Percentiles rank a stretch among this genome's conserved stretches.
Evolutionary conservation across 2,113 vertebrate genomes (phyloP).

Genomic region (Psammodynastes pulverulentus): DNA sequence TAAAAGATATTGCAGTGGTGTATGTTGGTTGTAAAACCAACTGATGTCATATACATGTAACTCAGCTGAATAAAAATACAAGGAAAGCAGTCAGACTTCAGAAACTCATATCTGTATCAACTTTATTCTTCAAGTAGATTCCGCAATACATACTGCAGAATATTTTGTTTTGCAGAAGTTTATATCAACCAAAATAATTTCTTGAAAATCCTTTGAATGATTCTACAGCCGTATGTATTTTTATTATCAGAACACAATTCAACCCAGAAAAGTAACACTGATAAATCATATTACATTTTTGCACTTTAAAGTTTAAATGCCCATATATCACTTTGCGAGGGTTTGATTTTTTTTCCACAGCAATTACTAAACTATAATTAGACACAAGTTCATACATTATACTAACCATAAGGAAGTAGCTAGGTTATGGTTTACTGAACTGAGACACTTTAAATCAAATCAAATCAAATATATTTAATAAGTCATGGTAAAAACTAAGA

Average conservation of each 20-base stretch:
- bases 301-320: neutral
- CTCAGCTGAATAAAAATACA: neutral
- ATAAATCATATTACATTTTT: neutral
- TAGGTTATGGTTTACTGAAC: neutral
- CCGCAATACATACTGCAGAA: neutral
- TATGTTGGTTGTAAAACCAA: too few relatives aligned
- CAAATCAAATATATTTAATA: neutral
- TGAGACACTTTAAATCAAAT: neutral
- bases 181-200: neutral
- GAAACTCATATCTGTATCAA: neutral
- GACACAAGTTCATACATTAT: neutral
- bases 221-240: neutral
- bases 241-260: neutral
- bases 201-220: neutral
- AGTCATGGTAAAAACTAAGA: neutral
- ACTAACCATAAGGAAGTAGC: neutral
- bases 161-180: neutral
- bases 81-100: neutral
- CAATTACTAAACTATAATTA: neutral
- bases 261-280: neutral
- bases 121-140: neutral
- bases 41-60: neutral
- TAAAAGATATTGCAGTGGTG: neutral
- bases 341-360: neutral
- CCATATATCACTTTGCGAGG: neutral